phyloP scores from a whole-genome alignment of 1,140 invertebrate genomes.

The Zaprionus tsacasi region DNA sequence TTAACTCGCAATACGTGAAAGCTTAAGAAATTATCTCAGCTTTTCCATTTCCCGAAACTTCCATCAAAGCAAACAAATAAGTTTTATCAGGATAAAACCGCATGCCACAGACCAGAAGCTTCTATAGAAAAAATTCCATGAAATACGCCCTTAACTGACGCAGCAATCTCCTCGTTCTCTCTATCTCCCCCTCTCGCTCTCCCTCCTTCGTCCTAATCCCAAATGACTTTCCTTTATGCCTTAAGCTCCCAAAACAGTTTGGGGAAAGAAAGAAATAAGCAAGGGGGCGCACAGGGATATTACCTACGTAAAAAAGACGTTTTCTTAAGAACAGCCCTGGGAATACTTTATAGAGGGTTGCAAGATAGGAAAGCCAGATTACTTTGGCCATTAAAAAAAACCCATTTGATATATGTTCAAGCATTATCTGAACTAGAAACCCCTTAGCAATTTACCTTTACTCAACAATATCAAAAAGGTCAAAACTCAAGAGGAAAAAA shows the following conservation, averaged over 20 bases:
- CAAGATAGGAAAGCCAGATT: neutral
- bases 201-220: neutral
- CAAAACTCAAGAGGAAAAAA: constrained; percentile 15
- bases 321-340: neutral
- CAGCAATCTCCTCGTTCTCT: neutral
- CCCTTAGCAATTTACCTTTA: neutral
- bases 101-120: neutral
- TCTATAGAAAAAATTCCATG: neutral
- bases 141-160: neutral
- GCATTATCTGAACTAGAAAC: neutral
- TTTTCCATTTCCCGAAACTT: neutral
- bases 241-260: neutral
- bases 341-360: neutral
- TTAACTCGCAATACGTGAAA: too few species aligned
- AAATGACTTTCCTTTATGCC: neutral
- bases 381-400: neutral
- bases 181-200: neutral
- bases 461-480: constrained; percentile 17
- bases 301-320: neutral
- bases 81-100: neutral
- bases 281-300: neutral
- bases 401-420: neutral
- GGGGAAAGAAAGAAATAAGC: neutral
- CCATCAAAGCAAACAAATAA: neutral
- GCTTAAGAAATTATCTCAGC: neutral